Conservation (phyloP, 2,797 vertebrate genomes). For the Thripadectes ignobilis region DNA sequence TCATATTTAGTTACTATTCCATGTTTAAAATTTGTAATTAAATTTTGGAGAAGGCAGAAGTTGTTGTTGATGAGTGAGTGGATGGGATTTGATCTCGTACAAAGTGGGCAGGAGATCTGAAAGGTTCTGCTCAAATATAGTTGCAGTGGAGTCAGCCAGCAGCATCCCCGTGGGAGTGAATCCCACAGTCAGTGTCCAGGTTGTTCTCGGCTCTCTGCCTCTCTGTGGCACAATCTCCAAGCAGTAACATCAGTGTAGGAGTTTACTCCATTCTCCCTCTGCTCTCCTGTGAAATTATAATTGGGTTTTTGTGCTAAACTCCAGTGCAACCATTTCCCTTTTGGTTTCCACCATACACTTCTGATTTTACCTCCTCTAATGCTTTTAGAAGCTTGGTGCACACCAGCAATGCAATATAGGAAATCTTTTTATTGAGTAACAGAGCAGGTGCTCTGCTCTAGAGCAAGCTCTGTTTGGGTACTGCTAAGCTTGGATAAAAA, state of each 20-base stretch:
- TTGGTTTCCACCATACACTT: not conserved
- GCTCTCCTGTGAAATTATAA: conserved; percentile 1
- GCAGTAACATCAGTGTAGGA: conserved; percentile 25
- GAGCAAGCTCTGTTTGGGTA: not conserved
- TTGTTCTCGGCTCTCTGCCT: conserved; percentile 1
- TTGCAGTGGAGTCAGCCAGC: conserved; percentile 36
- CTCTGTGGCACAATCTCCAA: not conserved
- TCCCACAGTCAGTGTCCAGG: not conserved
- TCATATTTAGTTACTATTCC: not conserved
- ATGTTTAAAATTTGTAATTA: not conserved
- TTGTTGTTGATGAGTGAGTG: not conserved
- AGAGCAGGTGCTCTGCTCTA: not conserved
- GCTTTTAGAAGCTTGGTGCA: not conserved
- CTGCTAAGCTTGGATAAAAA: not conserved
- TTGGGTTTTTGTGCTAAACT: conserved; percentile 12
- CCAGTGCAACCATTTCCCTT: not conserved
- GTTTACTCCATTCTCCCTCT: conserved; percentile 16
- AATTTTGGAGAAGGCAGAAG: not conserved
- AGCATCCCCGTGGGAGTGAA: conserved; percentile 34
- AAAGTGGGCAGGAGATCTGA: conserved; percentile 18
- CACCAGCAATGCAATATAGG: not conserved
- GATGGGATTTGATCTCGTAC: not conserved
- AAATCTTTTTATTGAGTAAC: not conserved
- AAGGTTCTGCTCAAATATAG: not conserved
- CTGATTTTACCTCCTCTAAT: not conserved